phyloP scores from a whole-genome alignment of 1,140 invertebrate genomes.

The Meloidogyne chitwoodi region DNA sequence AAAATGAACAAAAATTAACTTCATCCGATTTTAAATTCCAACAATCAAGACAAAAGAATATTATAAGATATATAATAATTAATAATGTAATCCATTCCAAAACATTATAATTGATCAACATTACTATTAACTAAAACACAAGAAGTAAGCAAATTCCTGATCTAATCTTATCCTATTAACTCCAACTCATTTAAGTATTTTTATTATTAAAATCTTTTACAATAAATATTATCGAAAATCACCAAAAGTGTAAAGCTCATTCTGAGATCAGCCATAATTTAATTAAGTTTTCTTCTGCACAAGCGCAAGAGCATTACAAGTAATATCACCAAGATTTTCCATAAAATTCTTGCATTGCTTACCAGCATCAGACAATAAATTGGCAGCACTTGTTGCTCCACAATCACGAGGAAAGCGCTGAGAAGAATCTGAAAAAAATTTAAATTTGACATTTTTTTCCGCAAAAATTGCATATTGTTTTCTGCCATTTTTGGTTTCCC shows the following conservation, averaged over 20 bases:
- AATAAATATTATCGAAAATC: neutral
- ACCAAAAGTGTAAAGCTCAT: neutral
- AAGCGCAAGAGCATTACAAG: conserved; percentile 43
- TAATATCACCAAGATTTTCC: conserved; percentile 29
- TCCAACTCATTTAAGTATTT: too few relatives aligned
- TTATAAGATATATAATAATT: too few relatives aligned
- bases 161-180: too few relatives aligned
- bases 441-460: neutral
- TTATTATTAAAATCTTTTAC: neutral
- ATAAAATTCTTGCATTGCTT: conserved; percentile 37
- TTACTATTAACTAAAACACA: too few relatives aligned
- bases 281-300: neutral
- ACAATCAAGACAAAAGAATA: too few relatives aligned
- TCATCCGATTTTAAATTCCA: too few relatives aligned
- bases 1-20: too few relatives aligned
- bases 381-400: conserved; percentile 39
- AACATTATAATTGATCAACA: too few relatives aligned
- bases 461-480: neutral
- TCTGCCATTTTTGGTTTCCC: neutral
- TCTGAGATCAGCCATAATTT: neutral
- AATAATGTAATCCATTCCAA: too few relatives aligned
- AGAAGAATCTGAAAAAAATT: conserved; percentile 9
- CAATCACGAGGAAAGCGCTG: conserved; percentile 48
- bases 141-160: too few relatives aligned
- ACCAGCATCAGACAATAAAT: conserved; percentile 41